A percentile compares a stretch with the other conserved stretches of the same genome.
Evolutionary conservation across 53 echinoderm and acorn worm species (phyloP).

Genomic region (Zoroaster sp.): DNA sequence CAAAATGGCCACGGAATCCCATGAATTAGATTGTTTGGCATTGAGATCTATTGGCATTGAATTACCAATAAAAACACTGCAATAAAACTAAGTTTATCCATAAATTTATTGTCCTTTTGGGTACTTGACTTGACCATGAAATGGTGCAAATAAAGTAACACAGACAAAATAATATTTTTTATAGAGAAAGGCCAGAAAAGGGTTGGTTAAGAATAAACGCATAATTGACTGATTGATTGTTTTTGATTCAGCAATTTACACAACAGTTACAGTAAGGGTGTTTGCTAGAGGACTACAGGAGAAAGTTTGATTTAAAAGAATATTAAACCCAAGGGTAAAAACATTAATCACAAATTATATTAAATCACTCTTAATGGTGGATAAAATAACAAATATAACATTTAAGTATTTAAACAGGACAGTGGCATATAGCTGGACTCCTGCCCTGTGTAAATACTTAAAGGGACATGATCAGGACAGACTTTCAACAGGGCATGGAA

Average conservation of each 20-base stretch:
- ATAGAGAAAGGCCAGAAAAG: not conserved
- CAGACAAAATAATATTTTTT: not conserved
- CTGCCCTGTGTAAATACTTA: no score
- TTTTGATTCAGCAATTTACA: not conserved
- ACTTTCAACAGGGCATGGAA: no score
- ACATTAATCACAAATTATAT: no score
- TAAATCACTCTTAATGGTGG: no score
- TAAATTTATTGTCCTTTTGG: not conserved
- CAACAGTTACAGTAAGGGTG: not conserved
- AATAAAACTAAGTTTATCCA: not conserved
- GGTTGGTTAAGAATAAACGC: not conserved
- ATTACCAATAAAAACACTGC: not conserved
- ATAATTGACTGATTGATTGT: not conserved
- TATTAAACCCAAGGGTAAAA: no score
- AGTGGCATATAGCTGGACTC: no score
- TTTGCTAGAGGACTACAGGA: not conserved
- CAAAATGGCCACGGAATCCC: no score
- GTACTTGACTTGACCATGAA: not conserved
- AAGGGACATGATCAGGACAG: no score
- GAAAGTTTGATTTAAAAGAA: not conserved
- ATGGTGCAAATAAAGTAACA: not conserved
- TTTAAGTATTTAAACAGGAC: no score
- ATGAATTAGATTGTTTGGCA: no score
- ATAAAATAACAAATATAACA: no score
- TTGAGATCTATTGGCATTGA: not conserved